Base-by-base conservation (phyloP, 2,113 vertebrate species). In the Dicrurus megarhynchus region DNA sequence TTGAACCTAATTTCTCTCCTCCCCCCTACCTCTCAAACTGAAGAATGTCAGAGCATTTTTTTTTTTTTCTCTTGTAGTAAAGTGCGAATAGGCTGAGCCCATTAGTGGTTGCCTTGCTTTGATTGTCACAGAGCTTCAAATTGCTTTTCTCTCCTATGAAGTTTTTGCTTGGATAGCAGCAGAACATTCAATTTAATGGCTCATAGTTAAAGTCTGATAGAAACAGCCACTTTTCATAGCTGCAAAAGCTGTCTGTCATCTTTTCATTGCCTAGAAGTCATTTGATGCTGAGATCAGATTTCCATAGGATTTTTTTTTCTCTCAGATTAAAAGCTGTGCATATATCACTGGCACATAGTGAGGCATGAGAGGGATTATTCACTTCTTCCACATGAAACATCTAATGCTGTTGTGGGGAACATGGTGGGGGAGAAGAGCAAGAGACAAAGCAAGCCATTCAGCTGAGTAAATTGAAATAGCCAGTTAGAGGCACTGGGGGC, bases 241-340 rank as follows among this genome's bases (percentile, higher is more conserved):
- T 96, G 75, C 71, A 81, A 81, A 93, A 93, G 64, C 87, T 89
- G 61, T 44, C 76, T 95, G 49, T 91, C 67, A 81, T 92, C 65
- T 93, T 96, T 93, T 84, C 23, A 24, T 17, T 84, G 68, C 71
- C 64, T 95, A 26, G 52, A 90, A 88, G 55, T 75, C 24, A 41
- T 84, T 89, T 96, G 82, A 85, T 91, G 83, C 64, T 46, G 52
- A 80, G 68, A 90, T 78, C 64, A 86, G 68, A 70, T 92, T 93
- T 93, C 68, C 56, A n/a, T 35, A 44, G 39, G 30, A 8, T 16
- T 61, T 73, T 69, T 39, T 88, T 78, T 47, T 4, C 42, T 5
- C 44, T 81, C 73, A 68, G 82, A 95, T 96, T 88, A 92, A 88
- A 92, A 92, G 47, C 82, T 90, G 27, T 83, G 87, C 91, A 59